Conservation (phyloP, 2,888 invertebrate genomes). For the Pristionchus arcanus region DNA sequence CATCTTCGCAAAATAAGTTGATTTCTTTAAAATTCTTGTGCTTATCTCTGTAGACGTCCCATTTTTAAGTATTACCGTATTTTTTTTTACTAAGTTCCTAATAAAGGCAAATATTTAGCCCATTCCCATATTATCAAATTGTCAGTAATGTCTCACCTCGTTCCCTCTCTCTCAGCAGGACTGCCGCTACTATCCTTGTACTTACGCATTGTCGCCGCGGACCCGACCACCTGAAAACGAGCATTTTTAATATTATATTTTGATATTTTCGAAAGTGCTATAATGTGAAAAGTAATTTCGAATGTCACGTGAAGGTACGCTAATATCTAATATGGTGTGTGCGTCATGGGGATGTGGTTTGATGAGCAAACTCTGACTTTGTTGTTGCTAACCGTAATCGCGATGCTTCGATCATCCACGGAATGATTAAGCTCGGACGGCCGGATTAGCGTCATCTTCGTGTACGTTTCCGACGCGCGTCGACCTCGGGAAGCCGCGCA, state of each 20-base stretch:
- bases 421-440: conserved; percentile 44
- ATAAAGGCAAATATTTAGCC: no score
- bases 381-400: conserved; percentile 45
- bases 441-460: conserved; percentile 59
- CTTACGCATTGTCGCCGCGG: conserved; percentile 44
- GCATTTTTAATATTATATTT: not conserved
- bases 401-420: conserved; percentile 41
- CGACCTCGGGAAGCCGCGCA: conserved; percentile 54
- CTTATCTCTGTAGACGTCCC: no score
- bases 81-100: no score
- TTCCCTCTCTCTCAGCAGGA: conserved; percentile 12
- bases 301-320: no score
- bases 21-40: no score
- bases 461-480: conserved; percentile 68
- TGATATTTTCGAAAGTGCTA: not conserved
- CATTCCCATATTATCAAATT: no score
- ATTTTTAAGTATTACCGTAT: no score
- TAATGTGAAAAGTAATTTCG: no score
- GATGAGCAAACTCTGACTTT: no score
- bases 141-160: not conserved
- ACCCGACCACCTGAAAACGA: conserved; percentile 41
- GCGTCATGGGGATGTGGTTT: no score
- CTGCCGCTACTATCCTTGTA: conserved; percentile 22
- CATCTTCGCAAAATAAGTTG: no score
- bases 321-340: no score